These are phyloP conservation scores for Conops quadrifasciatus DNA, from an alignment of 2,888 invertebrate species.

Conservation along the genomic window DNA sequence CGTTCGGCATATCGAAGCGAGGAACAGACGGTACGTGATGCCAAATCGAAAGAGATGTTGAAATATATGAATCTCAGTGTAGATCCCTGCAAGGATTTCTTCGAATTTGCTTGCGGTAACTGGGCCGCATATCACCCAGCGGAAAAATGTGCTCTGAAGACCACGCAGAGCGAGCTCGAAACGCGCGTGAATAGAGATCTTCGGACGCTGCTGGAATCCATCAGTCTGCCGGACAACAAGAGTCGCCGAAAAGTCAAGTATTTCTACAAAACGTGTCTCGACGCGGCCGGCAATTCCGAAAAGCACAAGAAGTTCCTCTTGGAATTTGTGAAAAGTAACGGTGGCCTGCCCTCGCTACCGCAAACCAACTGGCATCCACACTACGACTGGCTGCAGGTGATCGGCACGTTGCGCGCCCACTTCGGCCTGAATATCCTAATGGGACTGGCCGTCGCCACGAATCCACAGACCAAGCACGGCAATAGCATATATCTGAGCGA, in stretches of 20 bases:
- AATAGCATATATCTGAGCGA: slow-evolving; percentile 56
- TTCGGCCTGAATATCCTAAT: slow-evolving; percentile 59
- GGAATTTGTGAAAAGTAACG: slow-evolving; percentile 50
- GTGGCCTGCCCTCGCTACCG: slow-evolving; percentile 52
- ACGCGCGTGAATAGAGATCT: slow-evolving; percentile 47
- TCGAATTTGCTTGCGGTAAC: slow-evolving; percentile 59
- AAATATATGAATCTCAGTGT: slow-evolving; percentile 53
- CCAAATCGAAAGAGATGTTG: slow-evolving; percentile 41
- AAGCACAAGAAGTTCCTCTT: slow-evolving; percentile 49
- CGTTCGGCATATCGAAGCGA: slow-evolving; percentile 29
- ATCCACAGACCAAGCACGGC: slow-evolving; percentile 49
- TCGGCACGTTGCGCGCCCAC: slow-evolving; percentile 51
- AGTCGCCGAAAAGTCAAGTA: slow-evolving; percentile 49
- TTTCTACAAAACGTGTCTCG: slow-evolving; percentile 55
- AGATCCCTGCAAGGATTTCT: slow-evolving; percentile 60
- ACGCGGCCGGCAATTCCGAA: slow-evolving; percentile 43
- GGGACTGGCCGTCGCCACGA: slow-evolving; percentile 55
- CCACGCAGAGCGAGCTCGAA: slow-evolving; percentile 47
- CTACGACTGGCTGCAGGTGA: slow-evolving; percentile 54
- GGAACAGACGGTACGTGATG: slow-evolving; percentile 23
- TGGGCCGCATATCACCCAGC: slow-evolving; percentile 51
- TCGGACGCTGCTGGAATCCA: slow-evolving; percentile 46
- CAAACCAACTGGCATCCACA: slow-evolving; percentile 51
- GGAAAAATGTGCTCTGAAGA: slow-evolving; percentile 43
- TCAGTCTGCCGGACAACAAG: slow-evolving; percentile 40